Base-by-base conservation (phyloP, 30 jellyfish, hydroid and myxozoan genomes). In the Calvadosia cruxmelitensis region DNA sequence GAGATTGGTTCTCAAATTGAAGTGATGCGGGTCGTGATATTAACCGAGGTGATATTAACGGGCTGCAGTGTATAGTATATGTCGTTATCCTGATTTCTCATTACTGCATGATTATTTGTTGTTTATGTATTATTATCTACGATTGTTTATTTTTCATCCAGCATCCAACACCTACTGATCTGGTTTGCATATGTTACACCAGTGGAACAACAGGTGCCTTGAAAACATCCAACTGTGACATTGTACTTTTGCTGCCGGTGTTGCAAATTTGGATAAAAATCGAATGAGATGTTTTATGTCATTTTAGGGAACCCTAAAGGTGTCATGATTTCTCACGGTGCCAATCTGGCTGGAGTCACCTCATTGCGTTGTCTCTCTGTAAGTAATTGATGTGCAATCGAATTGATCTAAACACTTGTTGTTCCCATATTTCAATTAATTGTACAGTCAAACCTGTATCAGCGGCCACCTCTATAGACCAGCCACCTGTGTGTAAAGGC, bases 221-320 rank as follows among this genome's bases (percentile, higher is more conserved):
- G 57, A 42, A 42, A 42, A 42, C 57, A 42, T 42, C 57, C 57
- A 42, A 20, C n/a, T n/a, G n/a, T n/a, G n/a, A n/a, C n/a, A n/a
- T n/a, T n/a, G n/a, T n/a, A n/a, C n/a, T n/a, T n/a, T n/a, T n/a
- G n/a, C n/a, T n/a, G n/a, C n/a, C n/a, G n/a, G n/a, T n/a, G n/a
- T n/a, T n/a, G n/a, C n/a, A n/a, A n/a, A n/a, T n/a, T n/a, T n/a
- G n/a, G n/a, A n/a, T n/a, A n/a, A n/a, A n/a, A n/a, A n/a, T n/a
- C n/a, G n/a, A n/a, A n/a, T n/a, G n/a, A n/a, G n/a, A n/a, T n/a
- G n/a, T n/a, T n/a, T n/a, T n/a, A n/a, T n/a, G n/a, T n/a, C n/a
- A n/a, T n/a, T 53, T 1, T 52, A 80, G 93, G 93, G 3, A 80
- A 66, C 29, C 93, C 93, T 29, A 80, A 80, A 66, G 93, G 93